Percentiles rank a stretch among this genome's conserved stretches.
Evolutionary conservation across 2,888 invertebrate genomes (phyloP).

Genomic region (Synergus gifuensis): DNA sequence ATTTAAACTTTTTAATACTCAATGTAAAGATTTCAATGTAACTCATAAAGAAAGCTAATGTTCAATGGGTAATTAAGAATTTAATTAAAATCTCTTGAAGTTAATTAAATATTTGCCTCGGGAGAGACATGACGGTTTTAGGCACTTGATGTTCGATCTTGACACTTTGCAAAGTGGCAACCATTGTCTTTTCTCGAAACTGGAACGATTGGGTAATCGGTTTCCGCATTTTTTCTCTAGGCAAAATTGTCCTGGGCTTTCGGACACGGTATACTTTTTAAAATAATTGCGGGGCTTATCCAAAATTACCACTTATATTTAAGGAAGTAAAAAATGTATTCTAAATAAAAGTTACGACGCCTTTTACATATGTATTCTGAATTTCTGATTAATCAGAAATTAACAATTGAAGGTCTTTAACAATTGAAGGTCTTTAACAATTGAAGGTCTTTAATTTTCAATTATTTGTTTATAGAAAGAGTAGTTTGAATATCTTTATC

Average conservation of each 20-base stretch:
- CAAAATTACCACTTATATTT: constrained; percentile 53
- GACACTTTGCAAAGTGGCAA: constrained; percentile 49
- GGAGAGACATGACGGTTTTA: constrained; percentile 12
- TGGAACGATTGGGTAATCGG: constrained; percentile 66
- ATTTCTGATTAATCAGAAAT: too few relatives aligned
- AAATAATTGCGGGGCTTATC: constrained; percentile 52
- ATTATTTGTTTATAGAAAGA: background rate
- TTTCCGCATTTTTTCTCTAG: constrained; percentile 71
- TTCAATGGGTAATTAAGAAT: background rate
- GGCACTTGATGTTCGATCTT: constrained; percentile 35
- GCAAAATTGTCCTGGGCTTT: constrained; percentile 58
- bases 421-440: too few relatives aligned
- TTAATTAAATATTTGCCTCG: constrained; percentile 29
- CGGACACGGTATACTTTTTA: constrained; percentile 53
- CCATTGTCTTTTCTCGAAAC: constrained; percentile 62
- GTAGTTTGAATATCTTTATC: background rate
- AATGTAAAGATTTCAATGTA: background rate
- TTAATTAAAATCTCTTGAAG: background rate
- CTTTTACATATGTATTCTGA: background rate
- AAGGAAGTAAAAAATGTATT: constrained; percentile 7
- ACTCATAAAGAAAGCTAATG: background rate
- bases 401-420: too few relatives aligned
- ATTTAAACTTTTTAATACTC: too few relatives aligned
- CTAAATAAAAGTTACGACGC: background rate
- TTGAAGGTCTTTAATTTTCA: background rate